Percentiles rank a stretch among this genome's conserved stretches.
Evolutionary conservation across 1,140 invertebrate species (phyloP).

Genomic region (Drosophila elegans): DNA sequence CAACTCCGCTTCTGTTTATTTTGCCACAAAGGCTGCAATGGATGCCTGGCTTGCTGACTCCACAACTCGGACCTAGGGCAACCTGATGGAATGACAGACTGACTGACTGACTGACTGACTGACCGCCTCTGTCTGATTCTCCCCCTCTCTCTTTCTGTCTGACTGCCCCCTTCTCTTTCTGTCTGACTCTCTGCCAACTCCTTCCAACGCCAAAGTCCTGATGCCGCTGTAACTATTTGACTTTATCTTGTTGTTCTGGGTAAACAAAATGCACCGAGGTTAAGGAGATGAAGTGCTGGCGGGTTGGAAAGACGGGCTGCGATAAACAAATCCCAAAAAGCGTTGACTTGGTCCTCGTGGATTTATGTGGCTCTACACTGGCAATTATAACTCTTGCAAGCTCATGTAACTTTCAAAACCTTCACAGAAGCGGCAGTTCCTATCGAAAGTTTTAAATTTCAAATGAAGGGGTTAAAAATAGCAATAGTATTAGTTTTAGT

Average conservation of each 20-base stretch:
- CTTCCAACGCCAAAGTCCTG: slow-evolving; percentile 36
- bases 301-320: slow-evolving; percentile 30
- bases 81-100: slow-evolving; percentile 40
- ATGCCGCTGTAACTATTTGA: slow-evolving; percentile 78
- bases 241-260: slow-evolving; percentile 72
- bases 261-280: slow-evolving; percentile 51
- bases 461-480: too few relatives aligned
- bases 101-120: slow-evolving; percentile 12
- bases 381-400: neutral
- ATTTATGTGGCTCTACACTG: slow-evolving; percentile 28
- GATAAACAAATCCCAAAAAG: slow-evolving; percentile 67
- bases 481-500: too few relatives aligned
- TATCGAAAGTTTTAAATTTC: too few relatives aligned
- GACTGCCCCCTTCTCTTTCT: neutral
- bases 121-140: slow-evolving; percentile 2
- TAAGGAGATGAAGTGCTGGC: neutral
- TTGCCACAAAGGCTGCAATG: slow-evolving; percentile 47
- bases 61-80: slow-evolving; percentile 23
- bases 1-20: slow-evolving; percentile 29
- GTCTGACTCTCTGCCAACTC: slow-evolving; percentile 7
- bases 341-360: slow-evolving; percentile 33
- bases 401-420: too few relatives aligned
- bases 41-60: slow-evolving; percentile 26
- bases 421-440: too few relatives aligned
- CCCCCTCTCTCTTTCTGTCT: slow-evolving; percentile 1